A percentile compares a stretch with the other conserved stretches of the same genome.
These are phyloP conservation scores for Agriotes lineatus DNA, from an alignment of 2,888 invertebrate species.

Conservation along the genomic window DNA sequence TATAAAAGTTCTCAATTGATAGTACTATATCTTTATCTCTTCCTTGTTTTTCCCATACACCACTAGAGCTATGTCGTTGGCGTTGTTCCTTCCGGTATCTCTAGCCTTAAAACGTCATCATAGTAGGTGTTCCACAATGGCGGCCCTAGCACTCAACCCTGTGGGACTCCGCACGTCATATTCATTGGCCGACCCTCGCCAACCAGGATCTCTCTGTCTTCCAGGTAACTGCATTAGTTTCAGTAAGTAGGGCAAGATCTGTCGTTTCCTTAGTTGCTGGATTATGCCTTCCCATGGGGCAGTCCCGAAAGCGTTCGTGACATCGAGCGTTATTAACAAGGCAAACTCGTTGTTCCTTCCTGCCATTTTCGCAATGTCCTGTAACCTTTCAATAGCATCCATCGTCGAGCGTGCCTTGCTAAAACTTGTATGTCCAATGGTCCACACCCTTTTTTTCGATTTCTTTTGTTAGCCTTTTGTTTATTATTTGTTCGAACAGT, in stretches of 20 bases:
- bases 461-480: too few species aligned
- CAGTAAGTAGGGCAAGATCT: not conserved
- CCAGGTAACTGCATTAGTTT: too few species aligned
- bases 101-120: too few species aligned
- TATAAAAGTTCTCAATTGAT: too few species aligned
- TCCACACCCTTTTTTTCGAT: not conserved
- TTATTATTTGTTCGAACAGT: too few species aligned
- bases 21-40: not conserved
- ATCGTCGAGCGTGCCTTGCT: not conserved
- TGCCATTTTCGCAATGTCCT: not conserved
- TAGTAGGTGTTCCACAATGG: too few species aligned
- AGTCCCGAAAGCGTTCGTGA: not conserved
- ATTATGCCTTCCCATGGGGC: not conserved
- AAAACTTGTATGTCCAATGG: too few species aligned
- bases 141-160: too few species aligned
- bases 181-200: too few species aligned
- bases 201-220: not conserved
- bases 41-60: not conserved
- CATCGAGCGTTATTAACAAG: not conserved
- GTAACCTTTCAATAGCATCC: not conserved
- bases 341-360: not conserved
- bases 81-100: not conserved
- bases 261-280: not conserved
- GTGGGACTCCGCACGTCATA: too few species aligned
- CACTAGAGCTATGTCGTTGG: not conserved